Evolutionary conservation across 2,888 invertebrate genomes (phyloP).

Genomic region (Trichopria drosophilae): DNA sequence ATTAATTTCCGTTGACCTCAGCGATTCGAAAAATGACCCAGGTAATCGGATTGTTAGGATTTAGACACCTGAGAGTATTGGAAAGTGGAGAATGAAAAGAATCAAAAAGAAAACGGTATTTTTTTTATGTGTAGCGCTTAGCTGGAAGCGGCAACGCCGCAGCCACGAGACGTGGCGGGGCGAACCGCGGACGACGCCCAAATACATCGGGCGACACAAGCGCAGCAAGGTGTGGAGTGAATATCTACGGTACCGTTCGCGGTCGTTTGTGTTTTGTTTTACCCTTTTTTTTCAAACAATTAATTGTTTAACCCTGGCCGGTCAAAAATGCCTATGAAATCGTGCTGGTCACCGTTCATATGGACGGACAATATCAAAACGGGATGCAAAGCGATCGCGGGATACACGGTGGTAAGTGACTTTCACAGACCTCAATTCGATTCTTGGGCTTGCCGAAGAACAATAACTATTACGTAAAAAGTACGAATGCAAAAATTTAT

Average conservation of each 20-base stretch:
- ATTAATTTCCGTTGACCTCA: too few species aligned
- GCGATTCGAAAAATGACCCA: too few species aligned
- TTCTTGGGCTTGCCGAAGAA: too few species aligned
- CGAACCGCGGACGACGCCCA: conserved; percentile 31
- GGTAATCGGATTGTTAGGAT: too few species aligned
- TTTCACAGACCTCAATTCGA: too few species aligned
- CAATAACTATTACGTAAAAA: too few species aligned
- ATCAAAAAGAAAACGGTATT: too few species aligned
- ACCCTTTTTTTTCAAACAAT: background rate
- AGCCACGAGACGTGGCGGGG: conserved; percentile 8
- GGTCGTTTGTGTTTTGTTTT: background rate
- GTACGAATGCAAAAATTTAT: too few species aligned
- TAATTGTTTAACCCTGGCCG: background rate
- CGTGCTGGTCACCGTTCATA: conserved; percentile 88
- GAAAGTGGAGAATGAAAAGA: too few species aligned
- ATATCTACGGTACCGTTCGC: background rate
- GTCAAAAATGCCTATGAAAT: conserved; percentile 69
- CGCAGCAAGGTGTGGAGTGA: background rate
- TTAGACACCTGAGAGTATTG: too few species aligned
- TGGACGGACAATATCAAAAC: conserved; percentile 79
- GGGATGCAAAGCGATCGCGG: conserved; percentile 78
- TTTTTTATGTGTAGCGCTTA: too few species aligned
- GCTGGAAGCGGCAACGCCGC: conserved; percentile 13
- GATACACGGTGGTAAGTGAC: conserved; percentile 70
- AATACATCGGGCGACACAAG: conserved; percentile 7